Conservation (phyloP, 2,113 vertebrate species). For the Oreotragus oreotragus region DNA sequence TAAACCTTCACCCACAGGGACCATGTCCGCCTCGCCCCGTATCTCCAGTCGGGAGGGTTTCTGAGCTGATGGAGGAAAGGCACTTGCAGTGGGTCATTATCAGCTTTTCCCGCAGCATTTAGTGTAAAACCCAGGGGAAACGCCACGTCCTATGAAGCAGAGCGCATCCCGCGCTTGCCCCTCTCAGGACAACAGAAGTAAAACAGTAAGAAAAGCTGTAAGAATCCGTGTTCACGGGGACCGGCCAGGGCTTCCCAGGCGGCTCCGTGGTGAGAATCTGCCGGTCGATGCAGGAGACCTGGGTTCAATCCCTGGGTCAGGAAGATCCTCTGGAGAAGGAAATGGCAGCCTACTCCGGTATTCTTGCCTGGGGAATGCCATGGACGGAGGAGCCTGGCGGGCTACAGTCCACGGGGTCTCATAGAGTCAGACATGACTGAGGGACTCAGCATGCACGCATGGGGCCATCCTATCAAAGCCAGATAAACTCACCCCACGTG, state of each 20-base stretch:
- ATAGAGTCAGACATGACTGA: rapidly evolving
- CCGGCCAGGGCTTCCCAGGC: background rate
- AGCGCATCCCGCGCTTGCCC: rapidly evolving
- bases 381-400: background rate
- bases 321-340: background rate
- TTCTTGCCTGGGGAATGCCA: background rate
- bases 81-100: rapidly evolving
- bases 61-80: background rate
- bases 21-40: rapidly evolving
- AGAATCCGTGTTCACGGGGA: rapidly evolving
- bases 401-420: background rate
- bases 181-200: background rate
- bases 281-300: background rate
- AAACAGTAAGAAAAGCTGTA: rapidly evolving
- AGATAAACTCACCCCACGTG: rapidly evolving
- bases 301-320: rapidly evolving
- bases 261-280: background rate
- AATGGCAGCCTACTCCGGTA: background rate
- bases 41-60: background rate
- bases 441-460: rapidly evolving
- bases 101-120: too few relatives aligned
- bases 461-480: background rate
- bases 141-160: background rate
- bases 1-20: too few relatives aligned
- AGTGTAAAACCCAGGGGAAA: background rate